Base-by-base conservation (phyloP, 2,888 invertebrate species). In the Megaustenia siamemsis region DNA sequence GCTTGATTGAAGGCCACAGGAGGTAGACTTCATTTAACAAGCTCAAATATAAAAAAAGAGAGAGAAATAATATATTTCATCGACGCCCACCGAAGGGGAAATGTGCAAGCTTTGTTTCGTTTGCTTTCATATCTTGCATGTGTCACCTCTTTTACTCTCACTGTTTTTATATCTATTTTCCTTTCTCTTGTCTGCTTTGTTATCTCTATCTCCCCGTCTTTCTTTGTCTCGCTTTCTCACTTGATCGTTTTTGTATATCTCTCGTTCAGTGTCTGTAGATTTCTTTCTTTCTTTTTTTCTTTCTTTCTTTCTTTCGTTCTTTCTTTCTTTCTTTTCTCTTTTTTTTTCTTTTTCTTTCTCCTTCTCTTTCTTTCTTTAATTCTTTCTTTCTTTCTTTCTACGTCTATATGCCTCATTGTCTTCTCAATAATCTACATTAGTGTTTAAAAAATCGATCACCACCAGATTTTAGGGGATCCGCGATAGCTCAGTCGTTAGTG, bases 1-100 rank as follows among this genome's bases (percentile, higher is more conserved):
- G 28, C 80, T n/a, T 49, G 69, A 80, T 69, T 80, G 80, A 80
- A 68, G 38, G 35, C 53, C 43, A 38, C 53, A 80, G 24, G 69
- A 49, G 80, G 0, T 15, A 68, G 32, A 18, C 5, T 3, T 28
- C 18, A 2, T 63, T 38, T 78, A 78, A 78, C 78, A n/a, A 78
- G 78, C 43, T 45, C 18, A 15, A 66, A 78, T 43, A n/a, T 56
- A n/a, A 24, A 15, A 66, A 78, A 32, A n/a, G 56, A n/a, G 10
- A n/a, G 60, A n/a, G 18, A 24, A 35, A 40, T 38, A 77, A 60
- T 77, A 73, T 73, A 73, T 73, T 73, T 73, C 15, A 49, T 73
- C 28, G 32, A 35, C 73, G 49, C 73, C 49, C 49, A 28, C 18
- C 12, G 32, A 8, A 49, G 18, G 28, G 45, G 12, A 18, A 6